Evolutionary conservation across 30 jellyfish, hydroid and myxozoan species (phyloP).

Genomic region (Pelagia noctiluca): DNA sequence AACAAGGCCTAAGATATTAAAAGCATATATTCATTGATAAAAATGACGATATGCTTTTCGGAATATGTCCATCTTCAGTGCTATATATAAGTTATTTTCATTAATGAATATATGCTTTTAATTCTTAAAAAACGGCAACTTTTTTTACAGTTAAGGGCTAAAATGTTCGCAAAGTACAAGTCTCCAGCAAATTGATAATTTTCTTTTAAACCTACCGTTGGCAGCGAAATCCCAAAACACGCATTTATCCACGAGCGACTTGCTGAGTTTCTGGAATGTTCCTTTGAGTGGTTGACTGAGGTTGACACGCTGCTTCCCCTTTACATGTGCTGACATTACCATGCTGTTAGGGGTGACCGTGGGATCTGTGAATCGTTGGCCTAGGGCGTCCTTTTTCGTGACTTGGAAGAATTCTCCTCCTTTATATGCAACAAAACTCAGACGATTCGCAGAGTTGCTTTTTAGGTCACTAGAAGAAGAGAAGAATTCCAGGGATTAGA

Average conservation of each 20-base stretch:
- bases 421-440: constrained; percentile 55
- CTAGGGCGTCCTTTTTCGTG: constrained; percentile 33
- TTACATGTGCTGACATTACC: constrained; percentile 62
- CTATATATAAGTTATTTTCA: no score
- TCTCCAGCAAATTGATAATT: background rate
- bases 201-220: constrained; percentile 40
- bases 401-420: constrained; percentile 65
- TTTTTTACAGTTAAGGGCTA: background rate
- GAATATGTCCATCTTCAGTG: no score
- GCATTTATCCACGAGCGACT: constrained; percentile 25
- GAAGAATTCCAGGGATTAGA: background rate
- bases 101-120: no score
- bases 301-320: constrained; percentile 34
- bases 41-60: no score
- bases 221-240: constrained; percentile 76
- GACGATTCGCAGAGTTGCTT: constrained; percentile 19
- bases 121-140: no score
- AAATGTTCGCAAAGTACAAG: background rate
- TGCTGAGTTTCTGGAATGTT: constrained; percentile 29
- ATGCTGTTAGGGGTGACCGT: constrained; percentile 30
- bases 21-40: no score
- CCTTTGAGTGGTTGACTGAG: constrained; percentile 39
- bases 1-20: no score
- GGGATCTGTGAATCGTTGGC: constrained; percentile 15
- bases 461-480: constrained; percentile 18